Evolutionary conservation across 2,113 vertebrate genomes (phyloP), one percentile per base, ranked within the genome.

Genomic region (Chloropsis hardwickii): DNA sequence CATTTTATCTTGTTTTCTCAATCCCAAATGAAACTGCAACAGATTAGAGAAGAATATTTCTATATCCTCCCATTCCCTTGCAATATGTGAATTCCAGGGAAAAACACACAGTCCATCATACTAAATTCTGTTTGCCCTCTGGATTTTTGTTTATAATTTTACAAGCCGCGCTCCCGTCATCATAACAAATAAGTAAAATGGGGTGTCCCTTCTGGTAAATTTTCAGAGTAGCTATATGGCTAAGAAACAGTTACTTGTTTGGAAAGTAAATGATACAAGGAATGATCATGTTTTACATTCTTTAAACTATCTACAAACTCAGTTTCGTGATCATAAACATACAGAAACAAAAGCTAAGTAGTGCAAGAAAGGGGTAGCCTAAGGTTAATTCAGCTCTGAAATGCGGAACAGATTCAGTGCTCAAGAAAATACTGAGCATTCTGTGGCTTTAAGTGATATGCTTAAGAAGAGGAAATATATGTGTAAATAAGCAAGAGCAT

Each of bases 311-410:
- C 67, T n/a, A 31, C 47, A 70, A 90, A 70, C 44, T 82, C 82
- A n/a, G 71, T 27, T 86, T 93, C 44, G 57, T 27, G 48, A 69
- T 86, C 27, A 65, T 42, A 78, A 93, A 47, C 31, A 29, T 4
- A 42, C 28, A 53, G 40, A 65, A 92, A 90, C 23, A 76, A 92
- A 88, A 96, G 51, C 44, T 58, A 39, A 73, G 33, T 16, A 66
- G 21, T 19, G 44, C 57, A 84, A 74, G 77, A 67, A 92, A 94
- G 40, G 60, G 69, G 73, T 74, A 83, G 51, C 31, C 82, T 81
- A 88, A 96, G 79, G 80, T 95, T 94, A 90, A 86, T 84, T 81
- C 77, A 67, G 37, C 58, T 88, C 60, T 86, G 65, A 96, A 92
- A 86, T 56, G 45, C 1, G 0, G 79, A 93, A 81, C 82, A 86